These are phyloP conservation scores for Chromobotia macracanthus DNA, from an alignment of 2,797 vertebrate genomes.

Conservation along the genomic window DNA sequence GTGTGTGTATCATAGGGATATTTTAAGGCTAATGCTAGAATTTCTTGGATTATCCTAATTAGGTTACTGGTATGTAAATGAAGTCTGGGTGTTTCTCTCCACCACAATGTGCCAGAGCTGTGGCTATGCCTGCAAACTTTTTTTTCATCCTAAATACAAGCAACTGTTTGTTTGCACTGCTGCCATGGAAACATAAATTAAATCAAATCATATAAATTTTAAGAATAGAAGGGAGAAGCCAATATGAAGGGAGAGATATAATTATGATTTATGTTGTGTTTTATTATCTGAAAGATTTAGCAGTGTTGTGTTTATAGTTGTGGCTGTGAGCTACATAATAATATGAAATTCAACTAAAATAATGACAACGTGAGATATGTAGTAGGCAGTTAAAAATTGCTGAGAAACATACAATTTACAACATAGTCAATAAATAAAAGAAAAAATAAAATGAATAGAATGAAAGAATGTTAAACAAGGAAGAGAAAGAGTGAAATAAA, in stretches of 20 bases:
- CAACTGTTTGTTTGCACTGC: conserved; percentile 20
- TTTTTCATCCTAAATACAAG: neutral
- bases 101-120: neutral
- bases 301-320: conserved; percentile 7
- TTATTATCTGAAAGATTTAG: conserved; percentile 29
- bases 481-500: neutral
- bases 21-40: neutral
- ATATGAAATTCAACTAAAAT: neutral
- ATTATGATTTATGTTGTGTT: conserved; percentile 36
- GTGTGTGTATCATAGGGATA: conserved; percentile 3
- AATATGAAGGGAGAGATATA: conserved; percentile 25
- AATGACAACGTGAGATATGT: neutral
- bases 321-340: neutral
- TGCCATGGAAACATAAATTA: conserved; percentile 16
- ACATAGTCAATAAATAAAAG: neutral
- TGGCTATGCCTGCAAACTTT: neutral
- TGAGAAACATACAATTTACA: neutral
- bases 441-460: neutral
- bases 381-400: neutral
- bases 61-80: conserved; percentile 43
- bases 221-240: neutral
- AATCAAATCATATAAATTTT: conserved; percentile 28
- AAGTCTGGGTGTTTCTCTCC: conserved; percentile 10
- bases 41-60: conserved; percentile 32
- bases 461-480: neutral